Base-by-base conservation (phyloP, 2,888 invertebrate genomes). In the Sipunculus nudus region DNA sequence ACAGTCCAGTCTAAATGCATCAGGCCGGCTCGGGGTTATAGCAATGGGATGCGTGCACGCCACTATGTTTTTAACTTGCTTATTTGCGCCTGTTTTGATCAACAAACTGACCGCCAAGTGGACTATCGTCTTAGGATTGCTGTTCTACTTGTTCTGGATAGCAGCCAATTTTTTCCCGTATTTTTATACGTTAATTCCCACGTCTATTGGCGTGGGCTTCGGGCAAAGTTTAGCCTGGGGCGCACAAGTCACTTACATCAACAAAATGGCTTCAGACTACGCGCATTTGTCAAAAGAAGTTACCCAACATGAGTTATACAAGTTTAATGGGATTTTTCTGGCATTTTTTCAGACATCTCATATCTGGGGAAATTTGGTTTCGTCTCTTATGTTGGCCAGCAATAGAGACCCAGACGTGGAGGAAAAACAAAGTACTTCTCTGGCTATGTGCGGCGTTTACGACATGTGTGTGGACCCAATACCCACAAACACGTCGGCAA, bases 311-410 rank as follows among this genome's bases (percentile, higher is more conserved):
- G 79, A 79, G 55, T 71, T 81, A 67, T 79, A 78, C 59, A 71
- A 77, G 21, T 81, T 80, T 59, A 81, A 82, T 64, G 82, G 80
- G 31, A 72, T 81, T 43, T 82, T 82, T 68, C 64, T 82, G 35
- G 80, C 80, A 19, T 78, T 78, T 61, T 81, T 82, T 60, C 81
- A 82, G 61, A 81, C 82, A 1, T 79, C 81, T 6, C 82, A 82
- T 61, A 78, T 82, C 35, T 82, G 80, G 80, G 82, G 82, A 4
- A 82, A 82, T 64, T 71, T 82, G 8, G 77, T 81, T 26, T 81
- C 81, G 3, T 79, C 80, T 0, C 55, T 81, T 31, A 65, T 80
- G 49, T 69, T 81, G 49, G 25, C 32, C 10, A 26, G 16, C 5
- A 31, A 26, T 26, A 16, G 19, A 35, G 23, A 8, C 6, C 26